phyloP scores from a whole-genome alignment of 1,140 invertebrate species.

The Drosophila sp. region DNA sequence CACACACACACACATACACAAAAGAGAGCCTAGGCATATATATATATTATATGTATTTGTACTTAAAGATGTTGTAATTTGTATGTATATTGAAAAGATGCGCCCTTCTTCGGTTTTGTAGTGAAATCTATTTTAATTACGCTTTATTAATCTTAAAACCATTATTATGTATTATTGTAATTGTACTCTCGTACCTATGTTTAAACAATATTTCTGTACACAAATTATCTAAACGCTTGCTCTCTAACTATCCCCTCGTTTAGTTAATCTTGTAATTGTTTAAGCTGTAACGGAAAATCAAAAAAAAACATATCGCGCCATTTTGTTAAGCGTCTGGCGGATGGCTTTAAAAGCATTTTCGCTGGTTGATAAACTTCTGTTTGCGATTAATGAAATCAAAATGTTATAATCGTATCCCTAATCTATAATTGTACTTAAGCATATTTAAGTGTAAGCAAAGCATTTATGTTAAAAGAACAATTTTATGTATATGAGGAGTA shows the following conservation, averaged over 20 bases:
- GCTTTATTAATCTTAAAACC: conserved; percentile 80
- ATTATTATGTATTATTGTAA: conserved; percentile 67
- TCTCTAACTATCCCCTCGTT: conserved; percentile 36
- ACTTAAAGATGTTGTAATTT: conserved; percentile 65
- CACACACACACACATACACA: conserved; percentile 47
- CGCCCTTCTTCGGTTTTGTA: conserved; percentile 67
- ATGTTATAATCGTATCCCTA: conserved; percentile 54
- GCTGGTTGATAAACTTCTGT: conserved; percentile 46
- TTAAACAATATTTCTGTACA: conserved; percentile 52
- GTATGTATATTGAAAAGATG: conserved; percentile 58
- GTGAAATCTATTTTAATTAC: conserved; percentile 79
- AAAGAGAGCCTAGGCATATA: conserved; percentile 57
- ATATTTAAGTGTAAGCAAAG: conserved; percentile 70
- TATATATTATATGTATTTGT: conserved; percentile 49
- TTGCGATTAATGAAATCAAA: conserved; percentile 62
- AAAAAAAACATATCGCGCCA: conserved; percentile 70
- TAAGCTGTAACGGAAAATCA: conserved; percentile 61
- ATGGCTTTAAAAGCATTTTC: conserved; percentile 42
- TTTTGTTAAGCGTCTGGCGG: conserved; percentile 51
- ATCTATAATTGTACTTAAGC: conserved; percentile 54
- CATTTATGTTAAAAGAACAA: conserved; percentile 72
- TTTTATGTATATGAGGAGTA: neutral
- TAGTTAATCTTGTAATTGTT: conserved; percentile 53
- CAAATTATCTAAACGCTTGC: conserved; percentile 50
- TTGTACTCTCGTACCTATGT: conserved; percentile 68